Evolutionary conservation across 2,797 vertebrate species (phyloP), one percentile per base, ranked within the genome.

Genomic region (Galaxias olidus): DNA sequence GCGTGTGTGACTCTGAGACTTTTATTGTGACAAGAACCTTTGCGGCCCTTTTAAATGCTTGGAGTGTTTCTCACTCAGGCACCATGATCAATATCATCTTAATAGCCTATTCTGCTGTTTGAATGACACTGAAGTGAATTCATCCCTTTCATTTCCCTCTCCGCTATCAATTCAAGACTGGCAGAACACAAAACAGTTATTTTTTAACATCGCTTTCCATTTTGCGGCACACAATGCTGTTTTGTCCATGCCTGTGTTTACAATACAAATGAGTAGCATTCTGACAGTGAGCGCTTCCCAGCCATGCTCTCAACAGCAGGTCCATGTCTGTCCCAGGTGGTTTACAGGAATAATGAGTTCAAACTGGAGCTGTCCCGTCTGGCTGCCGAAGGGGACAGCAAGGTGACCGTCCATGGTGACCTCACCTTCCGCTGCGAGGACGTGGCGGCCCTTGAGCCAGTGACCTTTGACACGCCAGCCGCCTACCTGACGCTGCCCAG

Each of bases 271-370:
- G 69, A 82, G 1, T 52, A 64, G 71, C 45, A 43, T 17, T 49
- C 48, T 65, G 50, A 43, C 64, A 10, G 19, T 51, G 14, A 1
- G 4, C 20, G 19, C n/a, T 4, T 0, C 19, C 18, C 15, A 14
- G 12, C 81, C 68, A 66, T 75, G 84, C 75, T 82, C 69, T 46
- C n/a, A 30, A 30, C 30, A 30, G 30, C 30, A 30, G 30, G 30
- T 6, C 30, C 30, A 30, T 30, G 30, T 30, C 30, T 30, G 30
- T 30, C 30, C 30, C 87, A 95, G 96, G 96, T 98, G 76, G 93
- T 98, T 71, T 98, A 98, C 86, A 98, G 95, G 90, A 98, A 98
- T 90, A 98, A 96, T 42, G 96, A 98, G 90, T 97, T 98, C 85
- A 93, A 94, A 82, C 91, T 98, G 88, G 95, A 96, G 59, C 91